Base-by-base conservation (phyloP, 2,113 vertebrate genomes). In the Zosterops japonicus region DNA sequence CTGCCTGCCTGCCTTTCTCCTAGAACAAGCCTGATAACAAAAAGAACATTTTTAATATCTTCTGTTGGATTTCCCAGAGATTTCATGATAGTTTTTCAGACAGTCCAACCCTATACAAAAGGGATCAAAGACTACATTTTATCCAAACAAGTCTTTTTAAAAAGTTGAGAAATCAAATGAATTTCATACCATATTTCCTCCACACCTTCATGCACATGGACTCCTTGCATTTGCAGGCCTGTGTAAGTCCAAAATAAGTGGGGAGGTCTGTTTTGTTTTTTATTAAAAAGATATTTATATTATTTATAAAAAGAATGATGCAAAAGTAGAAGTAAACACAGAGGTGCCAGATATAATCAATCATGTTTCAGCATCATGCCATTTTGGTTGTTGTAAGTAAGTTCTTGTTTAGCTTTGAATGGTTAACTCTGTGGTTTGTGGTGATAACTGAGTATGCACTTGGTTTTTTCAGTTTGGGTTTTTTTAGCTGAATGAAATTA, bases 141-240 rank as follows among this genome's bases (percentile, higher is more conserved):
- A 19, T 47, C 0, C 9, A 61, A 39, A 56, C 78, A 56, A 14
- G 3, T 39, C 0, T 52, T 56, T 47, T 36, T 14, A 2, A 67
- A 52, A 82, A 24, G 10, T 16, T 13, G 72, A 28, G 24, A 76
- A 75, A 41, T 23, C 13, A 6, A 7, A 7, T 3, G 6, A 50
- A 31, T 75, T 93, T 83, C 8, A 11, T n/a, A 14, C 68, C 20
- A 6, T 1, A 0, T 72, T 81, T 77, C 4, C 5, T 69, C 17
- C 2, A 2, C 11, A 14, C 17, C 2, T 42, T 55, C 6, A 6
- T 0, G 2, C 11, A 17, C 8, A 46, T 28, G 5, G 8, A 39
- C 9, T 79, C 23, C 29, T 87, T 70, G 36, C 2, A 42, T n/a
- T 33, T 71, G 9, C 9, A 59, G n/a, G 13, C 29, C 23, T 79